Percentiles rank a stretch among this genome's conserved stretches.
Conservation (phyloP, 2,113 vertebrate genomes). For the Nothocercus julius region DNA sequence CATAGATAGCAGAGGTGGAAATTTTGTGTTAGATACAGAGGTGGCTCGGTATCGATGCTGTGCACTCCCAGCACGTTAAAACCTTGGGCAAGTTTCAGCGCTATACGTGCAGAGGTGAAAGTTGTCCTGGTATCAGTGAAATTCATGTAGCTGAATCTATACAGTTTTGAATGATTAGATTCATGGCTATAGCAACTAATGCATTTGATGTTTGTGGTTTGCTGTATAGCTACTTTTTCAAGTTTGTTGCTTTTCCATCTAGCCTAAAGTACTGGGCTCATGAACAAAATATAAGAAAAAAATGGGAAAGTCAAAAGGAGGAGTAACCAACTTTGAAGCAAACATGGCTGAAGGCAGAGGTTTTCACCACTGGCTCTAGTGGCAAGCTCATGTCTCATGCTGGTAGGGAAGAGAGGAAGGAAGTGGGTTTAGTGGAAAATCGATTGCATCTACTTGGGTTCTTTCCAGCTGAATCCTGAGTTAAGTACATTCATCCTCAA, state of each 20-base stretch:
- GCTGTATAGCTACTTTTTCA: not conserved
- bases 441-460: conserved; percentile 72
- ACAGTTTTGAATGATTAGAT: not conserved
- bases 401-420: conserved; percentile 64
- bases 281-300: not conserved
- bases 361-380: conserved; percentile 17
- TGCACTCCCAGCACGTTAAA: not conserved
- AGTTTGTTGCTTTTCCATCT: not conserved
- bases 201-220: not conserved
- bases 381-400: conserved; percentile 36
- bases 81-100: not conserved
- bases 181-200: accelerated
- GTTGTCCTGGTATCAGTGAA: not conserved
- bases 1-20: not conserved
- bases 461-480: conserved; percentile 68
- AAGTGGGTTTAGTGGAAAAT: conserved; percentile 71
- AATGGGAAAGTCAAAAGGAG: not conserved
- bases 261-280: not conserved
- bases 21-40: not conserved
- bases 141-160: not conserved
- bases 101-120: not conserved
- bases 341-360: conserved; percentile 5
- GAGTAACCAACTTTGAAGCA: not conserved
- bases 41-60: not conserved
- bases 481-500: conserved; percentile 73